Percentiles rank a stretch among this genome's conserved stretches.
Conservation (phyloP, 2,888 invertebrate genomes). For the Synanthedon formicaeformis region DNA sequence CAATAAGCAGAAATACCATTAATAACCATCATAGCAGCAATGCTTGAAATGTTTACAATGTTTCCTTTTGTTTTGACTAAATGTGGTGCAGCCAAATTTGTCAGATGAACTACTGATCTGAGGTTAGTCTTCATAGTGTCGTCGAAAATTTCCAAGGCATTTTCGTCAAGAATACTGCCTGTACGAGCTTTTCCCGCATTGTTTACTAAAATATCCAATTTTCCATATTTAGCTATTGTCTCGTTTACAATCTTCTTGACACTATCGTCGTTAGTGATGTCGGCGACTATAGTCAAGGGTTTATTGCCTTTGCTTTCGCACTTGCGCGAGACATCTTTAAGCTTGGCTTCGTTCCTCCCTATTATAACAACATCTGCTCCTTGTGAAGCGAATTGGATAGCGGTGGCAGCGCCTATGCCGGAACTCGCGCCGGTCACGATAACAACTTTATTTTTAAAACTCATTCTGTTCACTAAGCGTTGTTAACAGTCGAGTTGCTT, state of each 20-base stretch:
- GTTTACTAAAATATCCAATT: slow-evolving; percentile 79
- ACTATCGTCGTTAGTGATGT: slow-evolving; percentile 11
- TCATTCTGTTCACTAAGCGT: slow-evolving; percentile 6
- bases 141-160: slow-evolving; percentile 6
- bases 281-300: slow-evolving; percentile 4
- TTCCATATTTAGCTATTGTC: slow-evolving; percentile 73
- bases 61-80: slow-evolving; percentile 79
- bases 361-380: slow-evolving; percentile 1
- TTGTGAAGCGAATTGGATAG: not conserved
- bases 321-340: not conserved
- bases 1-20: slow-evolving; percentile 61
- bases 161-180: not conserved
- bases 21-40: slow-evolving; percentile 37
- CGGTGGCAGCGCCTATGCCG: slow-evolving; percentile 8
- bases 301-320: not conserved
- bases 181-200: slow-evolving; percentile 8
- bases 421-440: slow-evolving; percentile 9
- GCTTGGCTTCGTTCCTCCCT: not conserved
- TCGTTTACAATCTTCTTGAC: slow-evolving; percentile 56
- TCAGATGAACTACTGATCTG: slow-evolving; percentile 76
- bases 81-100: slow-evolving; percentile 82
- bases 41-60: slow-evolving; percentile 88
- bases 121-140: slow-evolving; percentile 81
- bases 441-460: slow-evolving; percentile 11
- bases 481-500: too few relatives aligned